phyloP scores from a whole-genome alignment of 2,888 invertebrate species.

The Rhagophthalmus giganteus region DNA sequence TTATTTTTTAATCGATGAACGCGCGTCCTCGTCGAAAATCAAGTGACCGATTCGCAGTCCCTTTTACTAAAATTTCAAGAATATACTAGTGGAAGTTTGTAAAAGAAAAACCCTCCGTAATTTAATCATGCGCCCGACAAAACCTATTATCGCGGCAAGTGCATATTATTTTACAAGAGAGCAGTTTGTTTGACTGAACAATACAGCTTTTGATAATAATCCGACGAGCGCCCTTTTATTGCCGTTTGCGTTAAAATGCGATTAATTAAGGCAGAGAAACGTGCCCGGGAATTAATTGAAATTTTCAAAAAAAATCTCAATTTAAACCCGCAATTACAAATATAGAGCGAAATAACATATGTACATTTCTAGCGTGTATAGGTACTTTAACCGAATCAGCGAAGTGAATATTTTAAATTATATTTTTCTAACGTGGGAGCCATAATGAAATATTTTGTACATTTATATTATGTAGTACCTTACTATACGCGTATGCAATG shows the following conservation, averaged over 20 bases:
- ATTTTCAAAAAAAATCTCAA: neutral
- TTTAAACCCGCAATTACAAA: too few species aligned
- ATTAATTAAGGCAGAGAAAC: neutral
- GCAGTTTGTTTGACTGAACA: slow-evolving; percentile 50
- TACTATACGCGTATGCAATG: too few species aligned
- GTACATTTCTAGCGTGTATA: too few species aligned
- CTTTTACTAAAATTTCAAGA: neutral
- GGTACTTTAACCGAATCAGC: too few species aligned
- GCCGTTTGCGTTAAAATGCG: neutral
- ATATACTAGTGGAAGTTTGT: neutral
- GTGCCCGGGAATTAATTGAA: neutral
- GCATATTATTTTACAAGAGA: slow-evolving; percentile 50
- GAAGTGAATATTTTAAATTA: too few species aligned
- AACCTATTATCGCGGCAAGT: slow-evolving; percentile 48
- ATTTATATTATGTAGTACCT: too few species aligned
- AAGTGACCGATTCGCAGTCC: neutral
- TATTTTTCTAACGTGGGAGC: too few species aligned
- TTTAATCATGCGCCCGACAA: slow-evolving; percentile 50
- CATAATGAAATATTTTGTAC: too few species aligned
- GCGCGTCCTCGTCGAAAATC: too few species aligned
- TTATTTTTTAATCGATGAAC: too few species aligned
- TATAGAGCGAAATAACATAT: too few species aligned
- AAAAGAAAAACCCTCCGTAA: slow-evolving; percentile 30
- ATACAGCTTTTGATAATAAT: slow-evolving; percentile 47
- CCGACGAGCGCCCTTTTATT: slow-evolving; percentile 1